Conservation (phyloP, 2,888 invertebrate genomes). For the Chloromyia formosa region DNA sequence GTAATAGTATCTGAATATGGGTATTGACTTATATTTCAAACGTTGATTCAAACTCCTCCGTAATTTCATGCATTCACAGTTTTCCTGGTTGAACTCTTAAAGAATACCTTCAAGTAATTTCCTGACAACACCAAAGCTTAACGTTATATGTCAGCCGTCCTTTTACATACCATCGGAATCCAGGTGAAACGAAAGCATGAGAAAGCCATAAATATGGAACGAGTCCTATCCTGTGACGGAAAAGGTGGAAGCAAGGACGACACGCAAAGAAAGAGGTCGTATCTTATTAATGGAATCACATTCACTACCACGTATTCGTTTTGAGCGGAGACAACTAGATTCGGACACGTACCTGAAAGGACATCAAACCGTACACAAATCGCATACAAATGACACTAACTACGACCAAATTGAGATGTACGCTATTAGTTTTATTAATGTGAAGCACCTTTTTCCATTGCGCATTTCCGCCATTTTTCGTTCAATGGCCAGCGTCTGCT, state of each 20-base stretch:
- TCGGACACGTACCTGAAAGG: constrained; percentile 47
- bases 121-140: not conserved
- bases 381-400: constrained; percentile 47
- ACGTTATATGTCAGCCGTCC: not conserved
- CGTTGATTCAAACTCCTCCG: too few species aligned
- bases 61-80: too few species aligned
- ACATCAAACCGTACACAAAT: constrained; percentile 47
- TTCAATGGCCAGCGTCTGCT: not conserved
- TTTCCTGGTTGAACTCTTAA: not conserved
- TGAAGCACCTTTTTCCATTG: constrained; percentile 40
- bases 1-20: too few species aligned
- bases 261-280: constrained; percentile 13
- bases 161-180: not conserved
- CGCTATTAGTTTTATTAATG: constrained; percentile 44
- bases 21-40: too few species aligned
- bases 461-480: constrained; percentile 7
- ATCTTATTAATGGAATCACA: constrained; percentile 43
- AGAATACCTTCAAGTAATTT: not conserved
- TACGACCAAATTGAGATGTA: constrained; percentile 35
- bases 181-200: not conserved
- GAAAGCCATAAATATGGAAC: constrained; percentile 14
- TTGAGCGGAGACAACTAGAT: constrained; percentile 42
- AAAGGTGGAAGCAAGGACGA: not conserved
- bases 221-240: not conserved
- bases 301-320: constrained; percentile 33